A percentile compares a stretch with the other conserved stretches of the same genome.
Evolutionary conservation across 2,113 vertebrate species (phyloP).

Genomic region (Silurus meridionalis): DNA sequence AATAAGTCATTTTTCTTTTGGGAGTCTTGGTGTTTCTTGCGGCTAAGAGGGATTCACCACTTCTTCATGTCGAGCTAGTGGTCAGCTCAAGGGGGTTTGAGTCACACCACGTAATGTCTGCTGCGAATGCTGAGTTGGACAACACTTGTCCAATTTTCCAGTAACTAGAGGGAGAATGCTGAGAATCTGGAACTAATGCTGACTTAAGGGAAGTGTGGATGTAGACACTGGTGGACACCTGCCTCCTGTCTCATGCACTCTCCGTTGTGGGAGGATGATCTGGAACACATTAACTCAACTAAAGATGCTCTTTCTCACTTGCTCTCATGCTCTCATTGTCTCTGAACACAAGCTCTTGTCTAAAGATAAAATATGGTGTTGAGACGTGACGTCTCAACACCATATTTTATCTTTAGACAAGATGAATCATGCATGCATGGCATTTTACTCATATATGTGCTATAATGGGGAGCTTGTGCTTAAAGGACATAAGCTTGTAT

Average conservation of each 20-base stretch:
- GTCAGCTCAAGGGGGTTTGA: constrained; percentile 12
- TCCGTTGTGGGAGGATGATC: constrained; percentile 20
- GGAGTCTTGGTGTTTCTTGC: neutral
- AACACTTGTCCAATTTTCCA: constrained; percentile 19
- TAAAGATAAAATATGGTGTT: no score
- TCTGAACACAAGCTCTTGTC: constrained; percentile 9
- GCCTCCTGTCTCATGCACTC: constrained; percentile 39
- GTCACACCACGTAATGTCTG: constrained; percentile 38
- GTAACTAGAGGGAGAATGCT: constrained; percentile 37
- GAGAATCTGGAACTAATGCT: constrained; percentile 53
- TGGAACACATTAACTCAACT: constrained; percentile 41
- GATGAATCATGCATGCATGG: constrained; percentile 19
- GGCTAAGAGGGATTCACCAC: constrained; percentile 2
- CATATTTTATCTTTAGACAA: constrained; percentile 31
- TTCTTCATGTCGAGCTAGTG: constrained; percentile 29
- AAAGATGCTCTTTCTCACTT: constrained; percentile 10
- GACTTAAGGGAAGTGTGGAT: constrained; percentile 8
- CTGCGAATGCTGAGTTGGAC: constrained; percentile 15
- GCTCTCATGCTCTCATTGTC: neutral
- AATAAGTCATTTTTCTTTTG: neutral
- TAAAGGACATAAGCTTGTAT: neutral
- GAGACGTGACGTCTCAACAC: neutral
- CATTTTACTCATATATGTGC: constrained; percentile 13
- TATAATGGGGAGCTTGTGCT: neutral
- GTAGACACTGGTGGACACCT: constrained; percentile 46